phyloP scores from a whole-genome alignment of 2,113 vertebrate species.

The Pachyramphus minor region DNA sequence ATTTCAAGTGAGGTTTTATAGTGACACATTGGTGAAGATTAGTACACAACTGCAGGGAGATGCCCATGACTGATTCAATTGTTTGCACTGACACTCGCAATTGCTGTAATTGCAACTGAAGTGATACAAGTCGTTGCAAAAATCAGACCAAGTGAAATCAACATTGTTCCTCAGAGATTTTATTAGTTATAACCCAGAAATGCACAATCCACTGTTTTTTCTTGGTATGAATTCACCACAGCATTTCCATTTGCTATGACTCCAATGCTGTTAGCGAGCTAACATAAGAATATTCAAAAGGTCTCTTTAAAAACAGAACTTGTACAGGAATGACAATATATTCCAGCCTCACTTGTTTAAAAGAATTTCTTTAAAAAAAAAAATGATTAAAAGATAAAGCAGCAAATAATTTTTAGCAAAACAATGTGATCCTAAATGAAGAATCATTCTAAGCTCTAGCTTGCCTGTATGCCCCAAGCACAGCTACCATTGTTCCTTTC shows the following conservation, averaged over 20 bases:
- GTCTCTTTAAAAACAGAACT: neutral
- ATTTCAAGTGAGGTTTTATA: constrained; percentile 53
- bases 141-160: constrained; percentile 40
- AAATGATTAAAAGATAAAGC: constrained; percentile 1
- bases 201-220: neutral
- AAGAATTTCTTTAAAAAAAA: neutral
- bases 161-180: constrained; percentile 52
- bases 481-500: neutral
- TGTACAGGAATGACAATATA: neutral
- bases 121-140: constrained; percentile 41
- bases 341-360: neutral
- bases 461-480: neutral
- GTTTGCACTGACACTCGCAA: constrained; percentile 56
- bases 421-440: neutral
- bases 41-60: constrained; percentile 60
- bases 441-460: neutral
- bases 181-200: constrained; percentile 45
- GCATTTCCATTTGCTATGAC: neutral
- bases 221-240: neutral
- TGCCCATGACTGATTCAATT: constrained; percentile 53
- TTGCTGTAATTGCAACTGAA: constrained; percentile 45
- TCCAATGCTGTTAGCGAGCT: neutral
- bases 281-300: neutral
- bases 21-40: constrained; percentile 56
- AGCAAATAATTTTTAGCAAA: neutral